These are phyloP conservation scores for Salvelinus fontinalis DNA, from an alignment of 2,113 vertebrate genomes.

Conservation along the genomic window DNA sequence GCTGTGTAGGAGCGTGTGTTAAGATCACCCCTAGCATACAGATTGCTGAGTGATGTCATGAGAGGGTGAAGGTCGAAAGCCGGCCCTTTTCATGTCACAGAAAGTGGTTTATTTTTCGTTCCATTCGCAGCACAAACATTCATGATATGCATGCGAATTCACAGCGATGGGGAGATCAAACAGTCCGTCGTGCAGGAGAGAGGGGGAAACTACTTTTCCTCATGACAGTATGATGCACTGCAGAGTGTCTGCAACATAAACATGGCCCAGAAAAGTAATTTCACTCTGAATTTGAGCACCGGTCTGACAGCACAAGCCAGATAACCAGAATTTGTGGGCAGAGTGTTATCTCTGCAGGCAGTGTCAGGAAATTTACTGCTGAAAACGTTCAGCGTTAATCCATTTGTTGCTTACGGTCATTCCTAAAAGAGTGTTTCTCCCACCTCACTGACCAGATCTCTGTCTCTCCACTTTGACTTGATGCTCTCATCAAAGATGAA, in stretches of 20 bases:
- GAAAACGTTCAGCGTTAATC: background rate
- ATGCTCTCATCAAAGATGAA: constrained; percentile 1
- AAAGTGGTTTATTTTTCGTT: constrained; percentile 10
- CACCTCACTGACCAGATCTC: background rate
- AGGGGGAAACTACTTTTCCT: background rate
- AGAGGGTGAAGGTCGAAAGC: background rate
- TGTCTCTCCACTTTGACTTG: background rate
- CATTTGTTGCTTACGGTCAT: background rate
- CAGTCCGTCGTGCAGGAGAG: background rate
- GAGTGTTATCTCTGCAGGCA: constrained; percentile 3
- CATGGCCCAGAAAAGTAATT: constrained; percentile 11
- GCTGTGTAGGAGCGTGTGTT: too few relatives aligned
- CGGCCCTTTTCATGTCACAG: constrained; percentile 4
- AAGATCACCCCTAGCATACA: background rate
- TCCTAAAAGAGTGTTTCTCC: background rate
- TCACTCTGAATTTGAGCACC: constrained; percentile 21
- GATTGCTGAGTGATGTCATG: background rate
- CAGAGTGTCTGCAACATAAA: constrained; percentile 4
- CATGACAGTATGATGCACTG: constrained; percentile 13
- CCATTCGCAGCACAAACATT: constrained; percentile 13
- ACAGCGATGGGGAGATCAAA: constrained; percentile 16
- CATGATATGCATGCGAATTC: constrained; percentile 21
- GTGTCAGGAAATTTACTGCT: constrained; percentile 15
- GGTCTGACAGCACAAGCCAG: constrained; percentile 7
- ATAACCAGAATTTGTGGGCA: constrained; percentile 14